phyloP scores from a whole-genome alignment of 1,140 invertebrate genomes.

The Trichonephila inaurata region DNA sequence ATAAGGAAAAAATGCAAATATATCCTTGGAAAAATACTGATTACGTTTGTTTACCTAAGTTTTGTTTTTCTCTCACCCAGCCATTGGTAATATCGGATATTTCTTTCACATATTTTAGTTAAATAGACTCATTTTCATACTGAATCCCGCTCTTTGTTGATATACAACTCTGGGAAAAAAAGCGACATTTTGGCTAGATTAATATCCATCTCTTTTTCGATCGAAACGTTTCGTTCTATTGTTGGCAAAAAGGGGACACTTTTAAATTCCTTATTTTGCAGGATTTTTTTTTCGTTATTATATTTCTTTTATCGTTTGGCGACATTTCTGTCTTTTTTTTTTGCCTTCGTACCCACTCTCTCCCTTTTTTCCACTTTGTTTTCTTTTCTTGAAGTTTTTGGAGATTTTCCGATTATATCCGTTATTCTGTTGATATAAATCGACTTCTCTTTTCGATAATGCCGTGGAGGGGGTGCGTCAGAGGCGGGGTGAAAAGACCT shows the following conservation, averaged over 20 bases:
- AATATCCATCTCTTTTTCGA: neutral
- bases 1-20: too few species aligned
- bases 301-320: constrained; percentile 3
- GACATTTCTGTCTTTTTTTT: neutral
- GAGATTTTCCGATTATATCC: constrained; percentile 62
- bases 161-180: neutral
- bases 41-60: neutral
- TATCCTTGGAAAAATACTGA: neutral
- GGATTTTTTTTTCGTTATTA: neutral
- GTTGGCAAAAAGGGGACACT: neutral
- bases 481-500: neutral
- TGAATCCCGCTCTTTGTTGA: neutral
- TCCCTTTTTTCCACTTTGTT: neutral
- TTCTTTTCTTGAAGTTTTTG: constrained; percentile 30
- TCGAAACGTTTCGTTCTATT: neutral
- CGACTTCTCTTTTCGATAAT: constrained; percentile 52
- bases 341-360: neutral
- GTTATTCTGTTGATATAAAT: constrained; percentile 69
- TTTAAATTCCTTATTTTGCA: neutral
- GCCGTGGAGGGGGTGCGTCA: neutral
- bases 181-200: neutral
- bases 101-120: neutral
- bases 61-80: neutral
- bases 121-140: neutral
- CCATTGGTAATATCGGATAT: neutral